These are phyloP conservation scores for Echiichthys vipera DNA, from an alignment of 2,797 vertebrate species.

Conservation along the genomic window DNA sequence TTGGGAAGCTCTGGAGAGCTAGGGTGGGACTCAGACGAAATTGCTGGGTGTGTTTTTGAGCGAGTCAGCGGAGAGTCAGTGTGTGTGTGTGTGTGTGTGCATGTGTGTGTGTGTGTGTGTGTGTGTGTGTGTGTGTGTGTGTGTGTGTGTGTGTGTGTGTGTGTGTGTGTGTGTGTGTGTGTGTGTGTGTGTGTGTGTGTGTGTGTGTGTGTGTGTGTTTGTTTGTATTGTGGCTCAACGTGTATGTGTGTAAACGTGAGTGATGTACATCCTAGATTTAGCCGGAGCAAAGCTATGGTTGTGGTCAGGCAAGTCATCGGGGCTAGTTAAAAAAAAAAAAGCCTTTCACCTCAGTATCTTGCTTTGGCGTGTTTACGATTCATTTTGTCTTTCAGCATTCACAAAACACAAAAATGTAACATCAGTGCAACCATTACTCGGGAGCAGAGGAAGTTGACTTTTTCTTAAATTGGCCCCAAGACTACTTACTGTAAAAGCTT, in stretches of 20 bases:
- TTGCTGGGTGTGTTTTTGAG: constrained; percentile 81
- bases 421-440: constrained; percentile 51
- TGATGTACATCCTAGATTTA: constrained; percentile 75
- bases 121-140: constrained; percentile 46
- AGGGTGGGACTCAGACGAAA: constrained; percentile 83
- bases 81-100: constrained; percentile 51
- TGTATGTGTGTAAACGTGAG: constrained; percentile 46
- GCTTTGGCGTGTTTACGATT: constrained; percentile 42
- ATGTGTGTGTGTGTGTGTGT: constrained; percentile 47
- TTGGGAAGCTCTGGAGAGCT: constrained; percentile 75
- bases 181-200: constrained; percentile 48
- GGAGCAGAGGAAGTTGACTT: constrained; percentile 43
- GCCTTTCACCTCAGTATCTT: constrained; percentile 29
- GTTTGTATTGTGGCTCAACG: too few relatives aligned
- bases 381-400: constrained; percentile 56
- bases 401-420: constrained; percentile 20
- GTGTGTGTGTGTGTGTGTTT: constrained; percentile 39
- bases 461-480: constrained; percentile 57
- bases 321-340: constrained; percentile 56
- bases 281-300: constrained; percentile 74
- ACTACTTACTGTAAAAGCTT: constrained; percentile 32
- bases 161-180: constrained; percentile 50
- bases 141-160: constrained; percentile 37
- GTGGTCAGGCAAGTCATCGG: constrained; percentile 66
- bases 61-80: constrained; percentile 41